Base-by-base conservation (phyloP, 2,888 invertebrate species). In the Andrena marginata region DNA sequence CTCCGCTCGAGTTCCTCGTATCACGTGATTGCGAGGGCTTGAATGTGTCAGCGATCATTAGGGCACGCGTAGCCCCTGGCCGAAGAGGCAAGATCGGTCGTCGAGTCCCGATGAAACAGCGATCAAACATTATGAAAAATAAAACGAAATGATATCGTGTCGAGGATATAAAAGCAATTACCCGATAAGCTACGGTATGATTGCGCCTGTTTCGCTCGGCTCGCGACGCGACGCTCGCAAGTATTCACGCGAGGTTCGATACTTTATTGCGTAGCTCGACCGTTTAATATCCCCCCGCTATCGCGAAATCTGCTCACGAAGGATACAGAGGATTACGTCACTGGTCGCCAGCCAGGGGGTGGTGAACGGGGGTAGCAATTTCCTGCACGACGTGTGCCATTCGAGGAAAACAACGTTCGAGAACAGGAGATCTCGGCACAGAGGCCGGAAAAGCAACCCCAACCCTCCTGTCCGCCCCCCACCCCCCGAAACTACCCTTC, bases 371-470 rank as follows among this genome's bases (percentile, higher is more conserved):
- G 62, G 63, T 84, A 78, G 85, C 79, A 85, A 85, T 85, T 85
- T 85, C 85, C 85, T 85, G 82, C 75, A 60, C 85, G 85, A 85
- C 85, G 81, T 80, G 75, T 80, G 82, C 85, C 85, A 73, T 77
- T 82, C 73, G 82, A 70, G 85, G 62, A 82, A 78, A 87, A 84
- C 86, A 84, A 86, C 56, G 77, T 78, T 86, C 78, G 77, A 62
- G 85, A 86, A 76, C 72, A 65, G 71, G 69, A 80, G 80, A 80
- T 83, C 67, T 71, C 60, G 51, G 56, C 49, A 70, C 42, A 85
- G 77, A 84, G 77, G 81, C 73, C 73, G 73, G 81, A 70, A 85
- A 78, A 81, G 26, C 69, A 49, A 8, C 33, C 68, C 63, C 56
- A 10, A 10, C 56, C 56, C 56, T 56, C 56, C 23, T 56, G 56